A percentile compares a stretch with the other conserved stretches of the same genome.
Evolutionary conservation across 2,113 vertebrate species (phyloP).

Genomic region (Telmatochromis sp.): DNA sequence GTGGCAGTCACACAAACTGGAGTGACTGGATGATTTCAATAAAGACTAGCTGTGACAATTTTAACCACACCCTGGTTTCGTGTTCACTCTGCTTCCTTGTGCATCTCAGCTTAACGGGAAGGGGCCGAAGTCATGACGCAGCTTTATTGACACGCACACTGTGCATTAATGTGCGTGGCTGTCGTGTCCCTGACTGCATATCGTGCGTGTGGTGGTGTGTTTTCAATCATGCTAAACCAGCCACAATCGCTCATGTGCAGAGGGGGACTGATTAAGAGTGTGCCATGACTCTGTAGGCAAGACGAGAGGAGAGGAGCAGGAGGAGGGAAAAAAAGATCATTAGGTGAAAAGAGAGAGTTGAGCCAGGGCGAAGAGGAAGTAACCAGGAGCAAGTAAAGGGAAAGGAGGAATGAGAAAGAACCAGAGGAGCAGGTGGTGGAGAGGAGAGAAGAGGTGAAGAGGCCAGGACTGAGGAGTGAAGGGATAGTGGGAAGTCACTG

Average conservation of each 20-base stretch:
- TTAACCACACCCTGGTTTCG: not conserved
- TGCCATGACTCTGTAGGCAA: slow-evolving; percentile 83
- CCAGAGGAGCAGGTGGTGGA: slow-evolving; percentile 44
- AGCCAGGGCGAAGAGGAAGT: not conserved
- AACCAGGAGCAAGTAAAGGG: slow-evolving; percentile 15
- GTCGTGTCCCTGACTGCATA: not conserved
- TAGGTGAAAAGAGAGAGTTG: not conserved
- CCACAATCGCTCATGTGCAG: slow-evolving; percentile 82
- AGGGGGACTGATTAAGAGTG: slow-evolving; percentile 91
- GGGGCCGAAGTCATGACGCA: not conserved
- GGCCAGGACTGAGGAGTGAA: slow-evolving; percentile 29
- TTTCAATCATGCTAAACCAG: slow-evolving; percentile 90
- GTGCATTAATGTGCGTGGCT: not conserved
- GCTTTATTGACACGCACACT: not conserved
- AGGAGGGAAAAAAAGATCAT: not conserved
- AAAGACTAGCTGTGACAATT: slow-evolving; percentile 66
- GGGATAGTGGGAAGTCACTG: not conserved
- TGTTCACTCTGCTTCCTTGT: not conserved
- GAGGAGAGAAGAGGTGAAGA: slow-evolving; percentile 34
- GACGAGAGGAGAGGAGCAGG: not conserved
- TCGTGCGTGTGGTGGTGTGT: slow-evolving; percentile 34
- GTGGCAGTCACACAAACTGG: slow-evolving; percentile 20
- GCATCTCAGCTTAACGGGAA: not conserved
- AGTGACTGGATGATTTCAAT: slow-evolving; percentile 49
- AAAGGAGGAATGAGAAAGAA: slow-evolving; percentile 2